A percentile compares a stretch with the other conserved stretches of the same genome.
These are phyloP conservation scores for Ataeniobius toweri DNA, from an alignment of 2,797 vertebrate genomes.

Conservation along the genomic window DNA sequence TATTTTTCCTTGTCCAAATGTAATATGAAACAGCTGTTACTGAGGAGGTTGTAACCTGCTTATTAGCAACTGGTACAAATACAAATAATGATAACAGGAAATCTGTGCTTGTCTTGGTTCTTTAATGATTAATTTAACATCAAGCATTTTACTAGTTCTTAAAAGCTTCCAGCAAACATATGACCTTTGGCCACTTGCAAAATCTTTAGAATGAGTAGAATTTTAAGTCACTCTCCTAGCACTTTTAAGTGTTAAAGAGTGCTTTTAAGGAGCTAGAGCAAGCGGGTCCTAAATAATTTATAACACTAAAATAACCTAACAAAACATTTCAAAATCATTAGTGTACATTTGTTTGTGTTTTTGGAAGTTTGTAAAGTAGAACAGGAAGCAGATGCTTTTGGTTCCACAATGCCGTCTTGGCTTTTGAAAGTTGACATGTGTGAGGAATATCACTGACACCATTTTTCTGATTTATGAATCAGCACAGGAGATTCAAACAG, in stretches of 20 bases:
- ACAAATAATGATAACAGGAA: background rate
- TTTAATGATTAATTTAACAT: too few species aligned
- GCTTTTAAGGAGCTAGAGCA: background rate
- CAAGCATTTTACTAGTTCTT: too few species aligned
- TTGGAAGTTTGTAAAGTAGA: background rate
- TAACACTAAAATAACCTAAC: background rate
- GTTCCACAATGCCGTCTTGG: too few species aligned
- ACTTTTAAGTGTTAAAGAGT: too few species aligned
- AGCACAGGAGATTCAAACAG: too few species aligned
- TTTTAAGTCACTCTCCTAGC: background rate
- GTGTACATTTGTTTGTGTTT: background rate
- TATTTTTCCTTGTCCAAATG: constrained; percentile 7
- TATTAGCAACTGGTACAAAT: background rate
- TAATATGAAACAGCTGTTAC: background rate
- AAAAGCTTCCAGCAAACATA: too few species aligned
- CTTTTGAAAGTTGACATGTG: too few species aligned
- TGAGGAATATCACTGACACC: too few species aligned
- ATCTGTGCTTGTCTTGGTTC: background rate
- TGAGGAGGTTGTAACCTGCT: background rate
- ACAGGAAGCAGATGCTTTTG: background rate
- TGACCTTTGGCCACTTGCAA: background rate
- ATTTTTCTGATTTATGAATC: too few species aligned
- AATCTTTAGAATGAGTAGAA: background rate
- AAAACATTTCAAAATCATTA: too few species aligned
- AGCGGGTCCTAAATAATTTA: background rate